Evolutionary conservation across 1,140 invertebrate genomes (phyloP).

Genomic region (Diorhabda sublineata): DNA sequence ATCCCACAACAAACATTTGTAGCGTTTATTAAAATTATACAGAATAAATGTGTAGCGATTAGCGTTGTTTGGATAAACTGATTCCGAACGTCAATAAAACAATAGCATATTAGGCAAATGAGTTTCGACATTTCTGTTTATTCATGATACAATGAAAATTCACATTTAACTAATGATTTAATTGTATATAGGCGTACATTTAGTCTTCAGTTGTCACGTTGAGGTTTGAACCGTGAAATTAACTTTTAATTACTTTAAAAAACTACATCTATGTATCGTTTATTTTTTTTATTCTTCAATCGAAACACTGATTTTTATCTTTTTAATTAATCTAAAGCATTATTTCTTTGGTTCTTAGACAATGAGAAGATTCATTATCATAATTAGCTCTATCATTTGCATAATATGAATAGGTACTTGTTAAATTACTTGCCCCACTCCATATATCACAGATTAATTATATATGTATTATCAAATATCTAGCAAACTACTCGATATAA

Average conservation of each 20-base stretch:
- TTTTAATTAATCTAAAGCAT: conserved; percentile 7
- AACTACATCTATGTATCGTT: conserved; percentile 9
- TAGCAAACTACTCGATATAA: too few relatives aligned
- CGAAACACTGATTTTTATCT: conserved; percentile 7
- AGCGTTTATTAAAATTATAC: neutral
- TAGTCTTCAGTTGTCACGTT: conserved; percentile 18
- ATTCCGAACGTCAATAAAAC: conserved; percentile 17
- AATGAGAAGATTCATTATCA: conserved; percentile 9
- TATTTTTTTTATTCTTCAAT: conserved; percentile 2
- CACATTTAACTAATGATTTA: conserved; percentile 28
- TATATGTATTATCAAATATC: too few relatives aligned
- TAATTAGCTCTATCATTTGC: conserved; percentile 4
- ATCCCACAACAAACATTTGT: neutral
- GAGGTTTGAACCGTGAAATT: conserved; percentile 25
- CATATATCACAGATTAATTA: too few relatives aligned
- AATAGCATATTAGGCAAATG: conserved; percentile 15
- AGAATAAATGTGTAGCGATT: neutral
- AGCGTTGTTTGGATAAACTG: neutral
- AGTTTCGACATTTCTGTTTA: conserved; percentile 18
- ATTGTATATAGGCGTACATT: conserved; percentile 17
- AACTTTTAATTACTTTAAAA: conserved; percentile 29
- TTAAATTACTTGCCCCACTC: too few relatives aligned
- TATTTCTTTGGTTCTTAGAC: neutral
- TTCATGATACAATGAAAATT: conserved; percentile 19
- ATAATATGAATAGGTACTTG: neutral